A percentile compares a stretch with the other conserved stretches of the same genome.
Evolutionary conservation across 2,888 invertebrate genomes (phyloP).

Genomic region (Apamea sordens): DNA sequence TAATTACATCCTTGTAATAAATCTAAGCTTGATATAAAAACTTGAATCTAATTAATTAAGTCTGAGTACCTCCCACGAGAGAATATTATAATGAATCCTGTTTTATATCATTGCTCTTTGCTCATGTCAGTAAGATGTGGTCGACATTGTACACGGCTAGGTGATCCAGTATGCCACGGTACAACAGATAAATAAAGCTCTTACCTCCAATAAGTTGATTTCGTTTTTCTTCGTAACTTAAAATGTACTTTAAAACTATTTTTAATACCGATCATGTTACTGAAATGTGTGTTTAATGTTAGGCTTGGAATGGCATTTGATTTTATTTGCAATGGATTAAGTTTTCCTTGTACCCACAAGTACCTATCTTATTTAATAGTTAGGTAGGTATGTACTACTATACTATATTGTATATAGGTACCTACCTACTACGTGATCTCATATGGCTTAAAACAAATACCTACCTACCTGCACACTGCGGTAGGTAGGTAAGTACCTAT

Average conservation of each 20-base stretch:
- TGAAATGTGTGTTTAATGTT: neutral
- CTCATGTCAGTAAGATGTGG: constrained; percentile 31
- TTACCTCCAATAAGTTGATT: constrained; percentile 60
- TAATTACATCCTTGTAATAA: constrained; percentile 19
- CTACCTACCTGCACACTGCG: neutral
- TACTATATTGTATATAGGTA: too few species aligned
- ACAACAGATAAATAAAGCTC: constrained; percentile 24
- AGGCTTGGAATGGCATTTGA: constrained; percentile 5
- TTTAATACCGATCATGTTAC: constrained; percentile 37
- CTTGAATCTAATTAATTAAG: constrained; percentile 37
- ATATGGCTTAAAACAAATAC: neutral
- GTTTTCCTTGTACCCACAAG: constrained; percentile 26
- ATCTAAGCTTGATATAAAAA: constrained; percentile 40
- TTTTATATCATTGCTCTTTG: constrained; percentile 16
- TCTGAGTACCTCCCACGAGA: constrained; percentile 43
- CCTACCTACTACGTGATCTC: neutral
- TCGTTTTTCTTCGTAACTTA: constrained; percentile 44
- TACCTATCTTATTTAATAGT: neutral
- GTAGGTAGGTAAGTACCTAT: too few species aligned
- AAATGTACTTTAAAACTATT: constrained; percentile 41
- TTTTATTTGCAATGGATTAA: constrained; percentile 2
- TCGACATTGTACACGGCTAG: constrained; percentile 46
- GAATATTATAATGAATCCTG: constrained; percentile 16
- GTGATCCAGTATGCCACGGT: constrained; percentile 46
- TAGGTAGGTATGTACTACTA: neutral